Base-by-base conservation (phyloP, 2,113 vertebrate species). In the Solea solea region DNA sequence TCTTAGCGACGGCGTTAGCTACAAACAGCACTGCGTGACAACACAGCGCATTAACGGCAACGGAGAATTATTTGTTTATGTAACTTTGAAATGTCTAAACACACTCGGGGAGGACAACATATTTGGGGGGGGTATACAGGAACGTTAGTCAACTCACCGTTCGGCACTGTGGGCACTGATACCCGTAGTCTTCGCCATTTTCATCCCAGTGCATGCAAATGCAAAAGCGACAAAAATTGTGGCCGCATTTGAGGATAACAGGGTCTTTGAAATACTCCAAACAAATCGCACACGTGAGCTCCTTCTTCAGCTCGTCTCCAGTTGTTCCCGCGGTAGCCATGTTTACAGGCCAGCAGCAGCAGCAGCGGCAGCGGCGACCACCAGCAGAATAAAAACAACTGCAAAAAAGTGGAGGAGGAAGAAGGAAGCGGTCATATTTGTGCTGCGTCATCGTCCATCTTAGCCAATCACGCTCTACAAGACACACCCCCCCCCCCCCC, bases 161-260 rank as follows among this genome's bases (percentile, higher is more conserved):
- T 64, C 94, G 82, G 76, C 94, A 94, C 21, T 94, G 91, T 25
- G 94, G 94, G 61, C 94, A 94, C 83, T 92, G 92, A 44, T 94
- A 94, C 0, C 93, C 93, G 64, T 93, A 92, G 67, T 94, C 91
- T 67, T 87, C 89, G 81, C 93, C 93, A 83, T 94, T 94, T 85
- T 94, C 93, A 53, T 94, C 91, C 94, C 94, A 94, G 59, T 94
- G 93, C 92, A 93, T 91, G 44, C 88, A 88, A 73, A 94, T 94
- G 46, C 94, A 94, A 44, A 89, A 86, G 1, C 91, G 91, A 16
- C 94, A 94, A 65, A 94, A 94, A 84, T 93, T 94, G 41, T 94
- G 94, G 0, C 94, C 93, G 58, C 94, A 94, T 78, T 93, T 94
- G 25, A 94, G 72, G 46, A 94, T 93, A 5, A 94, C 94, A 0